Conservation (phyloP, 1,140 invertebrate genomes). For the Microplitis mediator region DNA sequence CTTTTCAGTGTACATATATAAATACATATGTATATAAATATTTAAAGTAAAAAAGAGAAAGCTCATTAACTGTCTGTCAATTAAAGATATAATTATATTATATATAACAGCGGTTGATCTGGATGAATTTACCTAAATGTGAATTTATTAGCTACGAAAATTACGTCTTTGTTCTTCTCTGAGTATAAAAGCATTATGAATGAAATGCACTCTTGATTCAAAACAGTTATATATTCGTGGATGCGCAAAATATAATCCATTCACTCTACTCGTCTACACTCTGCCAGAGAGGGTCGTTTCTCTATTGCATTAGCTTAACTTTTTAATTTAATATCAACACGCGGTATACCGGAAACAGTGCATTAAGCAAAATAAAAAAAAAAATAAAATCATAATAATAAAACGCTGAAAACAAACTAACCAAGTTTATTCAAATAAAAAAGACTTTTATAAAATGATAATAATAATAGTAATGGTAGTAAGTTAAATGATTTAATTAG, state of each 20-base stretch:
- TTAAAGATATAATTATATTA: background rate
- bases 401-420: no score
- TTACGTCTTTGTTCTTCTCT: background rate
- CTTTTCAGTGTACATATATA: no score
- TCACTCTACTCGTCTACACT: background rate
- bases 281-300: background rate
- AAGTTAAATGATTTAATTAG: no score
- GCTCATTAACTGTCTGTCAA: background rate
- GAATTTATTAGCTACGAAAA: background rate
- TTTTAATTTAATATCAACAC: background rate
- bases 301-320: constrained; percentile 1
- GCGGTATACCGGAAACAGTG: background rate
- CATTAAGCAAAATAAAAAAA: background rate
- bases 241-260: background rate
- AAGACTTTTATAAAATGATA: no score
- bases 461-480: no score
- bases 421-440: no score
- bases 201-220: background rate
- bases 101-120: background rate
- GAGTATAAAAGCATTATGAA: background rate
- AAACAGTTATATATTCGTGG: background rate
- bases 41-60: no score
- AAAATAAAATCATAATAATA: background rate
- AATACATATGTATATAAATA: no score
- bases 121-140: background rate